phyloP scores from a whole-genome alignment of 2,888 invertebrate genomes.

The Acrobasis repandana region DNA sequence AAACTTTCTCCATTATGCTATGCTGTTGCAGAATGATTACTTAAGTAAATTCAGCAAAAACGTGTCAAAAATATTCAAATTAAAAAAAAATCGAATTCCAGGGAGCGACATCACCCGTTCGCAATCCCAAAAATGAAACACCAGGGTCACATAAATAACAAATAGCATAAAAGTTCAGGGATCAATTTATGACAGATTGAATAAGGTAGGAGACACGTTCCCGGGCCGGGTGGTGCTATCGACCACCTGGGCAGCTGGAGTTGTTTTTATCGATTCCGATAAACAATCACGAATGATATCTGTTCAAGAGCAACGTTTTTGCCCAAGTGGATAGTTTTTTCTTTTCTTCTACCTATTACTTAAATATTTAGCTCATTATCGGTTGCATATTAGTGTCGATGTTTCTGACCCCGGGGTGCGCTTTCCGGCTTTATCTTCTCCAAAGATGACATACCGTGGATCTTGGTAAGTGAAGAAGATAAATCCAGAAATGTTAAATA shows the following conservation, averaged over 20 bases:
- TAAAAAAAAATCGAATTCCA: neutral
- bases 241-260: constrained; percentile 17
- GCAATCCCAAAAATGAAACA: constrained; percentile 5
- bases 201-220: constrained; percentile 5
- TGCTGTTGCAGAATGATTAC: no score
- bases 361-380: neutral
- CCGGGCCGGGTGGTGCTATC: neutral
- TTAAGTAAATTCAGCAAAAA: no score
- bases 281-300: constrained; percentile 16
- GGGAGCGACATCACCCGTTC: constrained; percentile 14
- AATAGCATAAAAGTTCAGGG: constrained; percentile 18
- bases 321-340: neutral
- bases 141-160: constrained; percentile 1
- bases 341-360: neutral
- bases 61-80: constrained; percentile 20
- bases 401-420: no score
- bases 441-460: no score
- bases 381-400: neutral
- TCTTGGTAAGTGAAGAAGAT: no score
- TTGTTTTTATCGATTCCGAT: constrained; percentile 9
- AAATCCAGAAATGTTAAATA: no score
- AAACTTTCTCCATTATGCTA: no score
- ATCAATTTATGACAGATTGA: constrained; percentile 19
- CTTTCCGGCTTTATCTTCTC: no score
- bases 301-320: constrained; percentile 2